Evolutionary conservation across 2,888 invertebrate genomes (phyloP), one percentile per base, ranked within the genome.

Genomic region (Coecobrya sp.): DNA sequence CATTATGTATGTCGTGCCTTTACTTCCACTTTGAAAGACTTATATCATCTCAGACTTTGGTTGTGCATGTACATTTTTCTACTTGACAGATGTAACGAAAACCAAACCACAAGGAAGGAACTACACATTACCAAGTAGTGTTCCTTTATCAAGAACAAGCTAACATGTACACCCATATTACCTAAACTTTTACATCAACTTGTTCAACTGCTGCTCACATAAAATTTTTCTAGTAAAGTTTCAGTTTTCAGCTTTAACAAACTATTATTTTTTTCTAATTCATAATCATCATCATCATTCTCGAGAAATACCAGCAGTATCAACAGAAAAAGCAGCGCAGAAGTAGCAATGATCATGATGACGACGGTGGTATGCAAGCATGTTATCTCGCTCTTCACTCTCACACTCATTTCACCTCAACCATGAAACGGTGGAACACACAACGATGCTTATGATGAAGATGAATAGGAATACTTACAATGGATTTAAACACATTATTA

Each of bases 331-430:
- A 73, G 73, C 19, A 73, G 42, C 42, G 19, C 19, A 73, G 42
- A 5, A 70, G 36, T 22, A n/a, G 73, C 19, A 42, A 36, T n/a
- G 30, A n/a, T 65, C 1, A 5, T 65, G 27, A 27, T 62, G 62
- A 25, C 4, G 22, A 7, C n/a, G 62, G 22, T 62, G 22, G 62
- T 25, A 68, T 30, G 22, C n/a, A 36, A 89, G 85, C 59, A 85
- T 45, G 89, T 90, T 85, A 85, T 73, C 76, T 30, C 68, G 7
- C 2, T 90, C 62, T n/a, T 90, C 85, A 90, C 89, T 90, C 89
- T 90, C 89, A 76, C 89, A 85, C 89, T 90, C 85, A 16, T n/a
- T 82, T 82, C 89, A 89, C 68, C 82, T 89, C 82, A 89, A 70
- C 89, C 89, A 42, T 89, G 89, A 68, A 42, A 73, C 30, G 42